These are phyloP conservation scores for Augiades crinisus DNA, from an alignment of 2,888 invertebrate species.

Conservation along the genomic window DNA sequence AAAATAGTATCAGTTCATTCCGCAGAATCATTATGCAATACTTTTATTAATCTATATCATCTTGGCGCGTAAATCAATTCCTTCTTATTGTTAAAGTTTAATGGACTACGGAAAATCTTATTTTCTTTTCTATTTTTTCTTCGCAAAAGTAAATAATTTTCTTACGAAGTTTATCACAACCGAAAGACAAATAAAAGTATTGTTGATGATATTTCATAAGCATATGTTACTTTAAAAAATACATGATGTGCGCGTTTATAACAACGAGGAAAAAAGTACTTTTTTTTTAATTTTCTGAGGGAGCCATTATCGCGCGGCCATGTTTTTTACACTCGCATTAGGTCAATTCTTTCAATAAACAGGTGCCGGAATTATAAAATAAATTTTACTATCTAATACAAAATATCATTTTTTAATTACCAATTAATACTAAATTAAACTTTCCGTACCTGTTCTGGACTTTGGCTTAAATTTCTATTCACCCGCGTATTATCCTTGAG, in stretches of 20 bases:
- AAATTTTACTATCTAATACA: constrained; percentile 60
- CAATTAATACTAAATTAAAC: constrained; percentile 53
- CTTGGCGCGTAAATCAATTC: constrained; percentile 16
- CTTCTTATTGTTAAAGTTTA: constrained; percentile 19
- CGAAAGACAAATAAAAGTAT: neutral
- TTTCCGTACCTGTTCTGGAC: constrained; percentile 45
- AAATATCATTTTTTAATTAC: constrained; percentile 42
- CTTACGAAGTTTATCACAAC: neutral
- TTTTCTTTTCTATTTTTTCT: constrained; percentile 1
- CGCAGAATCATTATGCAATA: constrained; percentile 2
- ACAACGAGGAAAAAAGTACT: neutral
- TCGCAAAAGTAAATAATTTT: neutral
- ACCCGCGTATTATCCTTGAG: constrained; percentile 20
- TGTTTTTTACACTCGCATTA: neutral
- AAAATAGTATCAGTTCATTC: too few relatives aligned
- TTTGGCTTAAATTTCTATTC: constrained; percentile 47
- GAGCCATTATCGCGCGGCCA: neutral
- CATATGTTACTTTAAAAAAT: neutral
- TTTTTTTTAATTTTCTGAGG: neutral
- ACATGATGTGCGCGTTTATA: neutral
- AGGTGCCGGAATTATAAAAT: constrained; percentile 13
- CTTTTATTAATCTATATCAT: neutral
- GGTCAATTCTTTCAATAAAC: neutral
- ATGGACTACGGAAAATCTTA: constrained; percentile 5
- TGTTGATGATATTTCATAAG: neutral